phyloP scores from a whole-genome alignment of 2,113 vertebrate species.

The Eclectus roratus region DNA sequence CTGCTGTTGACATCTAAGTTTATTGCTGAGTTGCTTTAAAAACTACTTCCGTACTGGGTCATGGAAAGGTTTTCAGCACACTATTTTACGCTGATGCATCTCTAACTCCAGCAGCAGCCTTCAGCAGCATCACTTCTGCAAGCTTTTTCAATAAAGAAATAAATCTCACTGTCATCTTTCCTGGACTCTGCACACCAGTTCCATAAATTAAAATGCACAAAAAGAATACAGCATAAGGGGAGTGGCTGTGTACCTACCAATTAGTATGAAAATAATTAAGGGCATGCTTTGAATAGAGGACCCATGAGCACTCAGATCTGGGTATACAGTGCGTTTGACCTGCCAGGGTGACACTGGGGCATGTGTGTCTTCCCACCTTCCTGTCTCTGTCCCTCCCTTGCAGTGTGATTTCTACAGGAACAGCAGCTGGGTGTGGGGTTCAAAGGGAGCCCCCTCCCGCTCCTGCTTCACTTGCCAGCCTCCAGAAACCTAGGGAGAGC shows the following conservation, averaged over 20 bases:
- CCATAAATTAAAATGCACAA: background rate
- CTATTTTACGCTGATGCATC: background rate
- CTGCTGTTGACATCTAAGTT: background rate
- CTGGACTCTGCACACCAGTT: background rate
- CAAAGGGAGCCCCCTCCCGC: background rate
- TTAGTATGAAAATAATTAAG: background rate
- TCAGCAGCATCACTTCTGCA: background rate
- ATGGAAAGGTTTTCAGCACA: background rate
- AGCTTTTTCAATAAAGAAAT: background rate
- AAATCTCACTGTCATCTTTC: background rate
- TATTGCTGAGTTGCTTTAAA: background rate
- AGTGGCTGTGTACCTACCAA: background rate
- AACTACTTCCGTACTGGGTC: background rate
- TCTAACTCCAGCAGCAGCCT: background rate
- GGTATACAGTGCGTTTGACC: background rate
- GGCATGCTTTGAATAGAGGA: background rate
- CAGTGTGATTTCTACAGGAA: background rate
- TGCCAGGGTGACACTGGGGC: background rate
- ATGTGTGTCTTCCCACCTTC: background rate
- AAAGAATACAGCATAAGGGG: background rate
- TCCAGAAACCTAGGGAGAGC: background rate
- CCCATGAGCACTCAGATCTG: background rate
- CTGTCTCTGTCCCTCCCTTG: background rate
- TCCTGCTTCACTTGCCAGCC: background rate
- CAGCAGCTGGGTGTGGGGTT: background rate